phyloP scores from a whole-genome alignment of 2,888 invertebrate genomes.

The Gortyna flavago region DNA sequence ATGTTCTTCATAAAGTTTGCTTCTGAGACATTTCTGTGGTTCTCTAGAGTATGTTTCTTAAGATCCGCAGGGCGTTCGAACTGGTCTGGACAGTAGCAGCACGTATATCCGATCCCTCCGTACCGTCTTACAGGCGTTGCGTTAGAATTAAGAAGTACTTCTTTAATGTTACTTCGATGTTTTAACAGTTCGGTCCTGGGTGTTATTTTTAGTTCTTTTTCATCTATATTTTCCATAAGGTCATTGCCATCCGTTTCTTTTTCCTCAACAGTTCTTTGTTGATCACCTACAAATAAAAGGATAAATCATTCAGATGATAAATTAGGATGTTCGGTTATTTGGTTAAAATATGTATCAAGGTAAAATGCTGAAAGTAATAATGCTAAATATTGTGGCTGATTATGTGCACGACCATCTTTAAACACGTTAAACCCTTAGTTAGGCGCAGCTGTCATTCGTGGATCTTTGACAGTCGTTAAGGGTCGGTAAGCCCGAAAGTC shows the following conservation, averaged over 20 bases:
- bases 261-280: conserved; percentile 30
- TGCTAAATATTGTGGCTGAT: not conserved
- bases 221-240: not conserved
- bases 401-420: not conserved
- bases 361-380: not conserved
- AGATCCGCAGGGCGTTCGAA: conserved; percentile 70
- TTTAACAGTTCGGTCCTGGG: conserved; percentile 69
- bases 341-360: not conserved
- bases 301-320: conserved; percentile 30
- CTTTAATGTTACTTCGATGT: conserved; percentile 72
- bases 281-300: conserved; percentile 67
- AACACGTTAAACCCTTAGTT: not conserved
- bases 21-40: conserved; percentile 65
- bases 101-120: conserved; percentile 74
- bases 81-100: conserved; percentile 72
- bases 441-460: not conserved
- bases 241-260: not conserved
- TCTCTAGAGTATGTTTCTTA: conserved; percentile 72
- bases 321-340: not conserved
- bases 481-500: not conserved
- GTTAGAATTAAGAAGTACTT: conserved; percentile 73
- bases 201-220: conserved; percentile 45
- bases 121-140: conserved; percentile 77
- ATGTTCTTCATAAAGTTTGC: conserved; percentile 70
- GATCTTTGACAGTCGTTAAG: not conserved